These are phyloP conservation scores for Adela reaumurella DNA, from an alignment of 2,888 invertebrate species.

Conservation along the genomic window DNA sequence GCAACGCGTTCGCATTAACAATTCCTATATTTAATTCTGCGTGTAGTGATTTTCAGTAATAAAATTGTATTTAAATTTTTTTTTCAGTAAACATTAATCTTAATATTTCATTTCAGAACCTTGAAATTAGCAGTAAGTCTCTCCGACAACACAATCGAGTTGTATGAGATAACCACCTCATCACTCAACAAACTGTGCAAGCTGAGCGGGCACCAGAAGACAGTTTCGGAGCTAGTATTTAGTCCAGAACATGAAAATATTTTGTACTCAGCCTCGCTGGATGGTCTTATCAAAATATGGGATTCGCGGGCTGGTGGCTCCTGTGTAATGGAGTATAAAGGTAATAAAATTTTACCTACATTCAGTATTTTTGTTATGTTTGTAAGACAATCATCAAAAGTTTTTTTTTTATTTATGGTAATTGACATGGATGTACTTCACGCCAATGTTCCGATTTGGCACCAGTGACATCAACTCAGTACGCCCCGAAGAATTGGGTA, in stretches of 20 bases:
- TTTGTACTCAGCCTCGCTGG: conserved; percentile 55
- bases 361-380: conserved; percentile 1
- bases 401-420: too few relatives aligned
- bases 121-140: conserved; percentile 31
- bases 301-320: conserved; percentile 55
- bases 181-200: conserved; percentile 30
- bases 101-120: conserved; percentile 21
- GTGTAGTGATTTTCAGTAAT: too few relatives aligned
- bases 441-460: too few relatives aligned
- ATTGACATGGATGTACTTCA: too few relatives aligned
- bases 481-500: too few relatives aligned
- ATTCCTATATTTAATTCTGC: too few relatives aligned
- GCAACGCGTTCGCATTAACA: too few relatives aligned
- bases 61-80: too few relatives aligned
- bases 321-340: conserved; percentile 35
- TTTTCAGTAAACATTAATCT: too few relatives aligned
- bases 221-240: conserved; percentile 57
- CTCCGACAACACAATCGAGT: conserved; percentile 34
- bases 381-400: too few relatives aligned
- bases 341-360: conserved; percentile 17
- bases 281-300: conserved; percentile 59
- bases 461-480: too few relatives aligned
- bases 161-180: conserved; percentile 30
- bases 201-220: conserved; percentile 39
- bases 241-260: conserved; percentile 53